phyloP scores from a whole-genome alignment of 2,888 invertebrate genomes.

The Alsophila aescularia region DNA sequence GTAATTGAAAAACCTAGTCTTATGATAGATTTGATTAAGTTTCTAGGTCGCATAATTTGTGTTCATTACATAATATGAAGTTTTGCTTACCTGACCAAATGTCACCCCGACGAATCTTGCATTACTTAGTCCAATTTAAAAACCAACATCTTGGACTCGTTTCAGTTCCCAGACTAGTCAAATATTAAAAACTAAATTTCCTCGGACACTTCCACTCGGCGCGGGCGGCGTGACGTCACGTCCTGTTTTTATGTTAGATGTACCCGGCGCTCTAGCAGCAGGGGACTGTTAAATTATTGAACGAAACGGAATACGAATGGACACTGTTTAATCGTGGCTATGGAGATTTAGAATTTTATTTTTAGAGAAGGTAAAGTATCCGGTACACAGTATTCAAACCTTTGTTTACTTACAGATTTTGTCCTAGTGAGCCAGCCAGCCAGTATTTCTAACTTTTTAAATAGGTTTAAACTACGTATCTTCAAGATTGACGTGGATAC shows the following conservation, averaged over 20 bases:
- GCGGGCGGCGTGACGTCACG: conserved; percentile 37
- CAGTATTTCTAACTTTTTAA: too few species aligned
- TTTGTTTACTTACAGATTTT: too few species aligned
- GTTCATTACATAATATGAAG: too few species aligned
- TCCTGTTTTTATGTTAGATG: conserved; percentile 34
- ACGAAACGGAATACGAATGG: conserved; percentile 25
- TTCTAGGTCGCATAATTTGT: too few species aligned
- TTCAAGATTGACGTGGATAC: too few species aligned
- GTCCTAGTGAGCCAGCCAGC: too few species aligned
- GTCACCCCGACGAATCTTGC: too few species aligned
- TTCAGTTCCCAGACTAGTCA: conserved; percentile 18
- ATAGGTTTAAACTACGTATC: too few species aligned
- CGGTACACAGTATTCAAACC: too few species aligned
- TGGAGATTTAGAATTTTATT: conserved; percentile 15
- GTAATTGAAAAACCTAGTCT: too few species aligned
- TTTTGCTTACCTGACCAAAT: too few species aligned
- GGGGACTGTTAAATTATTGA: conserved; percentile 33
- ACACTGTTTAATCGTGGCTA: conserved; percentile 13
- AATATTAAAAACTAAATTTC: conserved; percentile 33
- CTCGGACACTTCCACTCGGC: conserved; percentile 6
- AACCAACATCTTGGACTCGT: conserved; percentile 10
- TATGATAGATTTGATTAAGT: too few species aligned
- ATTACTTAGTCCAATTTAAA: background rate
- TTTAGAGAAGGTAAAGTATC: background rate
- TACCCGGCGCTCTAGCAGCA: conserved; percentile 1